Conservation (phyloP, 2,888 invertebrate genomes). For the Rosalia funebris region DNA sequence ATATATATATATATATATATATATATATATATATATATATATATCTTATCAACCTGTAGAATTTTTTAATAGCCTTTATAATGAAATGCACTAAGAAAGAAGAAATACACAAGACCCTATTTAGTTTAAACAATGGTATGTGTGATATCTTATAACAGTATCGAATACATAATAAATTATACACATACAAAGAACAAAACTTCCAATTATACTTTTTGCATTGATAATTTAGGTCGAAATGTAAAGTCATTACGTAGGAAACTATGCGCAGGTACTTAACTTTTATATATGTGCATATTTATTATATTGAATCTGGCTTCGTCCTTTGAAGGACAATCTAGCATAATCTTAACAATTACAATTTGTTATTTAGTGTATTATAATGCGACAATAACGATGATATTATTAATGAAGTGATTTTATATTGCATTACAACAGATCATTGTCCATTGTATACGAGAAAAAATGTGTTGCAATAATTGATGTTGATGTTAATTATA, state of each 20-base stretch:
- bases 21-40: no score
- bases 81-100: no score
- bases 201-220: slow-evolving; percentile 15
- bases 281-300: slow-evolving; percentile 28
- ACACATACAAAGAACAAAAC: slow-evolving; percentile 10
- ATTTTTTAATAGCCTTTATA: no score
- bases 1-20: no score
- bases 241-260: slow-evolving; percentile 10
- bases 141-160: background rate
- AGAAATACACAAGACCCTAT: no score
- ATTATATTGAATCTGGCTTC: slow-evolving; percentile 17
- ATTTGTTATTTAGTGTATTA: slow-evolving; percentile 7
- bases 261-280: slow-evolving; percentile 3
- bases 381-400: slow-evolving; percentile 12
- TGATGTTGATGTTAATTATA: slow-evolving; percentile 4
- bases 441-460: slow-evolving; percentile 17
- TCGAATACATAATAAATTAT: slow-evolving; percentile 6
- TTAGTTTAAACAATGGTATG: background rate
- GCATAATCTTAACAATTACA: slow-evolving; percentile 18
- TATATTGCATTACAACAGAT: slow-evolving; percentile 14
- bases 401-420: slow-evolving; percentile 17
- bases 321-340: slow-evolving; percentile 43
- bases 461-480: slow-evolving; percentile 7
- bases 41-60: no score
- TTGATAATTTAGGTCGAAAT: slow-evolving; percentile 20